phyloP scores from a whole-genome alignment of 2,888 invertebrate genomes.

The Campaea margaritaria region DNA sequence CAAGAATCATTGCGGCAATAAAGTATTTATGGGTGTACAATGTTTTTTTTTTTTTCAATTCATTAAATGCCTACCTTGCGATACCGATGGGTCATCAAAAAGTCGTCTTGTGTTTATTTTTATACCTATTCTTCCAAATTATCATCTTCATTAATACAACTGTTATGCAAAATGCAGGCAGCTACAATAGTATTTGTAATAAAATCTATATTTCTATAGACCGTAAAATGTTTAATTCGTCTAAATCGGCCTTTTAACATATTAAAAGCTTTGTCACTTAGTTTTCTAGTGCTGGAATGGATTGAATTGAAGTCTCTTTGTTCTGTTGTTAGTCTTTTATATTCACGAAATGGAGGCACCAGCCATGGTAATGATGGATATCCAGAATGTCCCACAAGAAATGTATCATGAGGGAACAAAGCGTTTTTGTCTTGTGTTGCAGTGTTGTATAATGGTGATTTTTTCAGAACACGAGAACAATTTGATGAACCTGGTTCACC shows the following conservation, averaged over 20 bases:
- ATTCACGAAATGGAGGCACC: conserved; percentile 66
- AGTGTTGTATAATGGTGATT: conserved; percentile 64
- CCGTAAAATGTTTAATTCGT: conserved; percentile 63
- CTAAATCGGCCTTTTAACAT: conserved; percentile 62
- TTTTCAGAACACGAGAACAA: conserved; percentile 60
- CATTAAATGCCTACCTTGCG: no score
- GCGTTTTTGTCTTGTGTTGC: conserved; percentile 57
- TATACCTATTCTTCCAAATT: conserved; percentile 1
- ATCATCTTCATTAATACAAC: conserved; percentile 62
- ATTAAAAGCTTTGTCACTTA: conserved; percentile 65
- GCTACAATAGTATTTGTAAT: conserved; percentile 69
- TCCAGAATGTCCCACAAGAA: conserved; percentile 65
- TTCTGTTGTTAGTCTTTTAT: conserved; percentile 60
- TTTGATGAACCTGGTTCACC: conserved; percentile 70
- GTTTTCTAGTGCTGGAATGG: conserved; percentile 59
- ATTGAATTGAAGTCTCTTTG: conserved; percentile 66
- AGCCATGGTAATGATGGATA: conserved; percentile 69
- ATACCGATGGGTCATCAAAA: no score
- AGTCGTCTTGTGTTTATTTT: no score
- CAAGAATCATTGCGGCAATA: conserved; percentile 46
- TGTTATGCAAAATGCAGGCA: conserved; percentile 70
- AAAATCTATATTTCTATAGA: conserved; percentile 67
- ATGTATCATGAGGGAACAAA: conserved; percentile 64
- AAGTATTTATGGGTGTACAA: background rate
- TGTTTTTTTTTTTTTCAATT: no score